phyloP scores from a whole-genome alignment of 2,113 vertebrate genomes.

The Serilophus lunatus region DNA sequence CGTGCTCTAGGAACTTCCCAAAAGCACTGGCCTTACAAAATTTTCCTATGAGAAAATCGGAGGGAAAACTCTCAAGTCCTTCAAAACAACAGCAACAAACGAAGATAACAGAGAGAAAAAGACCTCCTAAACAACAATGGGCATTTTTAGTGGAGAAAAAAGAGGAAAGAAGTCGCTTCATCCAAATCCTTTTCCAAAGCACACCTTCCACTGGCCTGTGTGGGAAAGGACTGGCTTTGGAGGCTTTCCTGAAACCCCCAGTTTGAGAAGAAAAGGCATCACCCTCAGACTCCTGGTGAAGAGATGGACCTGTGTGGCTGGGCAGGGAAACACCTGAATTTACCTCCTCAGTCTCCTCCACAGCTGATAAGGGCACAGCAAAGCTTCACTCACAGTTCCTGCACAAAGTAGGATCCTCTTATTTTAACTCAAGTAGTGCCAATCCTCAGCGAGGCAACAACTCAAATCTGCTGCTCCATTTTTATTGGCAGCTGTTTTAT shows the following conservation, averaged over 20 bases:
- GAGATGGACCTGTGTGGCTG: not conserved
- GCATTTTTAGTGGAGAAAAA: not conserved
- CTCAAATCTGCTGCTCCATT: not conserved
- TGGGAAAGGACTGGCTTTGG: not conserved
- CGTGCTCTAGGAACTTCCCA: not conserved
- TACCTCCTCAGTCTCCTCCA: not conserved
- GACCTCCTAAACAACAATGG: not conserved
- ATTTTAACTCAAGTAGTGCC: not conserved
- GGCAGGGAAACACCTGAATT: not conserved
- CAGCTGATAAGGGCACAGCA: not conserved
- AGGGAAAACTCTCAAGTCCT: not conserved
- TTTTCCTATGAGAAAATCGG: not conserved
- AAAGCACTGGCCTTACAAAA: not conserved
- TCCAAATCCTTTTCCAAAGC: not conserved
- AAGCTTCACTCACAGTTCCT: not conserved
- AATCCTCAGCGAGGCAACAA: not conserved
- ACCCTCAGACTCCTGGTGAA: not conserved
- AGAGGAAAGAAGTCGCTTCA: not conserved
- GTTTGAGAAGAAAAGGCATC: not conserved
- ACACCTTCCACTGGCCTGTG: not conserved
- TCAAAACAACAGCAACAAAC: not conserved
- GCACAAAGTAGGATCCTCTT: not conserved
- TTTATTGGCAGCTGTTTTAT: not conserved
- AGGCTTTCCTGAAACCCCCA: not conserved
- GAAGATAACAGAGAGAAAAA: not conserved